phyloP scores from a whole-genome alignment of 2,888 invertebrate species.

The Octonoba sinensis region DNA sequence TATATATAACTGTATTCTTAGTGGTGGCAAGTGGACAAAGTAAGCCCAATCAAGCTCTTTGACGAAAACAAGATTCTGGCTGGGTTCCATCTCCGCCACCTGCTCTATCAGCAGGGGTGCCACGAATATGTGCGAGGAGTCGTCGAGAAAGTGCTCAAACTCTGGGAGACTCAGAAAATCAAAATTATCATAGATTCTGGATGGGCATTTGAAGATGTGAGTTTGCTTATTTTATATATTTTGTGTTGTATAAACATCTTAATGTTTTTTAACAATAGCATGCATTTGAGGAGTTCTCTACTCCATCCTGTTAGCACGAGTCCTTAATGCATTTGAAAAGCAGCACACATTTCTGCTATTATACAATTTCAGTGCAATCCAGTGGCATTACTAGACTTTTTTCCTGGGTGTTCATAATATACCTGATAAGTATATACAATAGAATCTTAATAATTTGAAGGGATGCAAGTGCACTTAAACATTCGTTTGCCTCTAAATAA shows the following conservation, averaged over 20 bases:
- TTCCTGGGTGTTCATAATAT: too few relatives aligned
- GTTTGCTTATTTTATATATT: constrained; percentile 68
- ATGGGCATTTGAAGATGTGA: constrained; percentile 88
- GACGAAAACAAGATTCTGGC: constrained; percentile 88
- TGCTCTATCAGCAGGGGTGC: constrained; percentile 79
- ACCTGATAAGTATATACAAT: too few relatives aligned
- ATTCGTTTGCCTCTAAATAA: too few relatives aligned
- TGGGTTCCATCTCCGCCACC: constrained; percentile 85
- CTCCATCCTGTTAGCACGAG: too few relatives aligned
- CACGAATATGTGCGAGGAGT: constrained; percentile 80
- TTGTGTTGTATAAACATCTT: not conserved
- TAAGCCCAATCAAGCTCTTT: constrained; percentile 87
- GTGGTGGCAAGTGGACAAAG: constrained; percentile 94
- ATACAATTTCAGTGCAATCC: too few relatives aligned
- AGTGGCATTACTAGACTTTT: too few relatives aligned
- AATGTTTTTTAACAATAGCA: not conserved
- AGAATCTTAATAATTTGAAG: too few relatives aligned
- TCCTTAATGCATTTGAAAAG: too few relatives aligned
- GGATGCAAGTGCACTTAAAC: too few relatives aligned
- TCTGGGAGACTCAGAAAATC: constrained; percentile 84
- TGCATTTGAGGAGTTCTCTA: too few relatives aligned
- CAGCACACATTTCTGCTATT: too few relatives aligned
- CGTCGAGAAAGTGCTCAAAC: constrained; percentile 80
- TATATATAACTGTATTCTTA: constrained; percentile 64
- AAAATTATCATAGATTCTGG: constrained; percentile 86